phyloP scores from a whole-genome alignment of 1,140 invertebrate genomes.

The Fopius arisanus region DNA sequence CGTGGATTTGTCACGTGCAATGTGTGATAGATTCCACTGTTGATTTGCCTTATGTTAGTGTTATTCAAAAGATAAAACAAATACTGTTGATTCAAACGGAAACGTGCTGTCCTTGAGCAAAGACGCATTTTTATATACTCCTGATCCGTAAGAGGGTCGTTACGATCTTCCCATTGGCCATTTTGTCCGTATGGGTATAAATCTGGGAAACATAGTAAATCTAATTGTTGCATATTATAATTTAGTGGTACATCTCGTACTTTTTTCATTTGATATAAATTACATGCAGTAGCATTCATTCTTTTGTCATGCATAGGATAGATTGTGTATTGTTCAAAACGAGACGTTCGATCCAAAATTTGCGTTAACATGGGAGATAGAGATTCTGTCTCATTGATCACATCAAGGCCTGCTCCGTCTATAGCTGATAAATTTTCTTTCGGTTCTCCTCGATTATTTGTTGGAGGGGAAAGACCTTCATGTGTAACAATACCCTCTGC shows the following conservation, averaged over 20 bases:
- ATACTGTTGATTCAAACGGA: slow-evolving; percentile 46
- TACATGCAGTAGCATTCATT: slow-evolving; percentile 38
- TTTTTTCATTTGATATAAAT: slow-evolving; percentile 48
- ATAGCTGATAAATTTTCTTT: not conserved
- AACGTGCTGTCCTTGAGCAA: slow-evolving; percentile 42
- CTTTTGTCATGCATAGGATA: slow-evolving; percentile 46
- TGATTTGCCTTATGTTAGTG: slow-evolving; percentile 43
- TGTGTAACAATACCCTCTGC: not conserved
- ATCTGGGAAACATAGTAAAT: slow-evolving; percentile 50
- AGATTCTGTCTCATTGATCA: not conserved
- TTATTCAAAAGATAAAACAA: slow-evolving; percentile 48
- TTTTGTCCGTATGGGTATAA: slow-evolving; percentile 42
- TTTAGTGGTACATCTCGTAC: slow-evolving; percentile 40
- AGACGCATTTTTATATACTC: slow-evolving; percentile 44
- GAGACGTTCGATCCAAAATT: slow-evolving; percentile 23
- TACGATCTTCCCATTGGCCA: slow-evolving; percentile 39
- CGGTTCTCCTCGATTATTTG: not conserved
- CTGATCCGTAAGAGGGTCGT: slow-evolving; percentile 34
- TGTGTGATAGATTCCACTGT: slow-evolving; percentile 39
- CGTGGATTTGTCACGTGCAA: slow-evolving; percentile 30
- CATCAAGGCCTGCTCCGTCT: not conserved
- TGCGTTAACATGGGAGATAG: not conserved
- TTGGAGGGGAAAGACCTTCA: not conserved
- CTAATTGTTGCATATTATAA: slow-evolving; percentile 36
- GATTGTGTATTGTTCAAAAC: slow-evolving; percentile 48